Percentiles rank a stretch among this genome's conserved stretches.
Evolutionary conservation across 2,888 invertebrate species (phyloP).

Genomic region (Tanypteryx hageni): DNA sequence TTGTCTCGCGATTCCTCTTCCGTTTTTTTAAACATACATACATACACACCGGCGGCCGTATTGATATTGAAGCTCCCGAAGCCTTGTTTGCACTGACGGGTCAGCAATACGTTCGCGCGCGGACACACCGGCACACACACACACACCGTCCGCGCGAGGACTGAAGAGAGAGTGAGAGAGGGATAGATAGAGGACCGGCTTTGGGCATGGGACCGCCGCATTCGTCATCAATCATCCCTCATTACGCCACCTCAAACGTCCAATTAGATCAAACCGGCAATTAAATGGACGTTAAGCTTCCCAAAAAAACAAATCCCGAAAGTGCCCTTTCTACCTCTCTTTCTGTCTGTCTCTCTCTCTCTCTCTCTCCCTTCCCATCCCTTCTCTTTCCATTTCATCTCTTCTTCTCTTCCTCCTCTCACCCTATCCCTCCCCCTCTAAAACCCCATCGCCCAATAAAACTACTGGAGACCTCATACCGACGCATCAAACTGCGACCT

Average conservation of each 20-base stretch:
- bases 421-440: too few relatives aligned
- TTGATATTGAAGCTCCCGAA: not conserved
- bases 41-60: not conserved
- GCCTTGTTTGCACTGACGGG: not conserved
- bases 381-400: constrained; percentile 3
- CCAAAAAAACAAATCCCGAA: constrained; percentile 58
- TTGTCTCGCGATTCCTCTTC: too few relatives aligned
- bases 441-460: not conserved
- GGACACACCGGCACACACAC: constrained; percentile 23
- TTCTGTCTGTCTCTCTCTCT: not conserved
- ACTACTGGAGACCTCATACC: not conserved
- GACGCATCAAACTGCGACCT: constrained; percentile 60
- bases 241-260: constrained; percentile 62
- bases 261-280: constrained; percentile 63
- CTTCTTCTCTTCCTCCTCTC: not conserved
- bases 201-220: constrained; percentile 45
- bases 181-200: constrained; percentile 31
- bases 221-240: constrained; percentile 62
- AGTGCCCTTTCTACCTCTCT: not conserved
- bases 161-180: not conserved
- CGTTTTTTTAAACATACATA: too few relatives aligned
- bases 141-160: constrained; percentile 6
- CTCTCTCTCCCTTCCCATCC: not conserved
- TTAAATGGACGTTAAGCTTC: constrained; percentile 53
- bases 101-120: not conserved